Evolutionary conservation across 2,888 invertebrate species (phyloP), one percentile per base, ranked within the genome.

Genomic region (Chrysolina oricalcia): DNA sequence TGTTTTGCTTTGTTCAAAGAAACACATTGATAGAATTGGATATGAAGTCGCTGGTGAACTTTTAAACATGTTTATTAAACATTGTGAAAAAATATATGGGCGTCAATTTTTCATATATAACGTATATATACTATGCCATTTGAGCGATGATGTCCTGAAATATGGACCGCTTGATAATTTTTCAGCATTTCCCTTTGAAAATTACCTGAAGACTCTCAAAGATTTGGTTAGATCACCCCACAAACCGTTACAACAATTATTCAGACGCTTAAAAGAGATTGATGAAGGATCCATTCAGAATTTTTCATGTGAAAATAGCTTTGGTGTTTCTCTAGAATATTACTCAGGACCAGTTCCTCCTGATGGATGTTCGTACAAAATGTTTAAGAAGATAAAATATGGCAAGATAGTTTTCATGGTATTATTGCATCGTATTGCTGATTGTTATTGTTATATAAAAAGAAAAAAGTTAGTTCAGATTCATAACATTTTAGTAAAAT

Each of bases 131-230:
- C 27, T 27, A 27, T 75, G 23, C 53, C 77, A 77, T 73, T 56
- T 77, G 65, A 50, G 43, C 41, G 46, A 70, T 48, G 77, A 77
- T 73, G 62, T 70, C 10, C 8, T 73, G 15, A 23, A 41, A 23
- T 77, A 62, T 75, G 75, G 77, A 27, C 56, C 63, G 27, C 62
- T 77, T 15, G 66, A 76, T 56, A 56, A 35, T 19, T 70, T 75
- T 70, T 75, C 75, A 35, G 62, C 35, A 15, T 63, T 63, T 63
- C 27, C 35, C 23, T 63, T 63, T 17, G 70, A 75, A 50, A 75
- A 69, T 62, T 70, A 63, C 67, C 63, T 75, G n/a, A 67, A 68
- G 11, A 13, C 50, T 35, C 56, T 75, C 13, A 73, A 75, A 66
- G 17, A 43, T 17, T 67, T 73, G 23, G 17, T 73, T 6, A 74